Evolutionary conservation across 2,113 vertebrate species (phyloP).

Genomic region (Taxidea taxus): DNA sequence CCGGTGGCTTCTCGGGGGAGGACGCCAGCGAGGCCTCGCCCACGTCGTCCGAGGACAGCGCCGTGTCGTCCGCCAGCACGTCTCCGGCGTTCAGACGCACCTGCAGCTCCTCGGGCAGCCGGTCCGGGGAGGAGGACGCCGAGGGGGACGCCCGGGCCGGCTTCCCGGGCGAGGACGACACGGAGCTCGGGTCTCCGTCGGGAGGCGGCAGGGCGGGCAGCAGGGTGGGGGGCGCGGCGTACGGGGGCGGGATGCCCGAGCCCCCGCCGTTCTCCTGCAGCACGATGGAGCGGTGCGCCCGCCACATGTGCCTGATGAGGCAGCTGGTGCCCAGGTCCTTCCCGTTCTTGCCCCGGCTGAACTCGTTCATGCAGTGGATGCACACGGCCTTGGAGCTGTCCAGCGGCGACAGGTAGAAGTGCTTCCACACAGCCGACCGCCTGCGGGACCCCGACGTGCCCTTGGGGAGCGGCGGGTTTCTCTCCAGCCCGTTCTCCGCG

Average conservation of each 20-base stretch:
- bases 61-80: slow-evolving; percentile 77
- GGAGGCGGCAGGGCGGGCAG: slow-evolving; percentile 86
- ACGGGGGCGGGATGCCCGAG: slow-evolving; percentile 90
- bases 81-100: slow-evolving; percentile 80
- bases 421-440: slow-evolving; percentile 97
- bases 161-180: slow-evolving; percentile 89
- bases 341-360: slow-evolving; percentile 97
- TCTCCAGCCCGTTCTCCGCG: slow-evolving; percentile 84
- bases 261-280: slow-evolving; percentile 95
- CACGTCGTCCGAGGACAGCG: slow-evolving; percentile 83
- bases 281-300: slow-evolving; percentile 95
- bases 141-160: slow-evolving; percentile 84
- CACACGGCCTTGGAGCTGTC: slow-evolving; percentile 99
- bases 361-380: slow-evolving; percentile 98
- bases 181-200: slow-evolving; percentile 82
- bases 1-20: slow-evolving; percentile 86
- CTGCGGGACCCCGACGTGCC: slow-evolving; percentile 89
- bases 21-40: slow-evolving; percentile 83
- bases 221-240: slow-evolving; percentile 89
- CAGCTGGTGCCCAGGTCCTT: slow-evolving; percentile 98
- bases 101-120: slow-evolving; percentile 84
- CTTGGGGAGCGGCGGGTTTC: slow-evolving; percentile 86
- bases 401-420: slow-evolving; percentile 95
- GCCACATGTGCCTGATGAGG: slow-evolving; percentile 97
- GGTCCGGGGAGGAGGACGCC: slow-evolving; percentile 83